Percentiles rank a stretch among this genome's conserved stretches.
phyloP scores from a whole-genome alignment of 2,797 vertebrate genomes.

The Pangasius sanitwongsei region DNA sequence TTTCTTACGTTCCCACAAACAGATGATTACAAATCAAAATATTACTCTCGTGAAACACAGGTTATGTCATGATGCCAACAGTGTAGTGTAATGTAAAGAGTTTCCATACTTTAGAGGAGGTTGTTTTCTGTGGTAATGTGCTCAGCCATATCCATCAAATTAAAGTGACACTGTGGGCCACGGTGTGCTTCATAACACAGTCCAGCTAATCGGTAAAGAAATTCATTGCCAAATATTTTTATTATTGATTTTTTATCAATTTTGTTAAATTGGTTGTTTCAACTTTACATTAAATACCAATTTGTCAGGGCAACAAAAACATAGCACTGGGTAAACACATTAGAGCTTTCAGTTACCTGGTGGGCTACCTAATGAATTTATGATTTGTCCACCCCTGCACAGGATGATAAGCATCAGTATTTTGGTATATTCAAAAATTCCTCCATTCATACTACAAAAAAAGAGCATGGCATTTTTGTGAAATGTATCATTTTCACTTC shows the following conservation, averaged over 20 bases:
- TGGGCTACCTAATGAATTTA: background rate
- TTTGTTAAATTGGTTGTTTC: too few species aligned
- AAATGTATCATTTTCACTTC: background rate
- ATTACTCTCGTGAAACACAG: too few species aligned
- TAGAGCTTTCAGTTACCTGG: background rate
- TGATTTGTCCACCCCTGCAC: background rate
- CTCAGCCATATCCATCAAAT: background rate
- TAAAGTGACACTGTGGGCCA: background rate
- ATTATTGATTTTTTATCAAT: background rate
- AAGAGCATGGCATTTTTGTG: background rate
- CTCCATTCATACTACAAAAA: background rate
- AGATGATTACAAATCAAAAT: too few species aligned
- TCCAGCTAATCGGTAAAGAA: background rate
- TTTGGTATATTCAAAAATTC: background rate
- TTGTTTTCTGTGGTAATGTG: background rate
- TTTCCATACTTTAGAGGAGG: too few species aligned
- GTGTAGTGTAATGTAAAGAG: too few species aligned
- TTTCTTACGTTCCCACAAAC: too few species aligned
- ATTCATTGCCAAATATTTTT: background rate
- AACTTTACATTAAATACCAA: background rate
- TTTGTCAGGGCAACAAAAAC: background rate
- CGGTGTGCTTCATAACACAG: background rate
- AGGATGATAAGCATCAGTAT: background rate
- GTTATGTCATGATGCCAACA: too few species aligned
- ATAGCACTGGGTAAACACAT: background rate